Base-by-base conservation (phyloP, 2,888 invertebrate species). In the Brachyptera putata region DNA sequence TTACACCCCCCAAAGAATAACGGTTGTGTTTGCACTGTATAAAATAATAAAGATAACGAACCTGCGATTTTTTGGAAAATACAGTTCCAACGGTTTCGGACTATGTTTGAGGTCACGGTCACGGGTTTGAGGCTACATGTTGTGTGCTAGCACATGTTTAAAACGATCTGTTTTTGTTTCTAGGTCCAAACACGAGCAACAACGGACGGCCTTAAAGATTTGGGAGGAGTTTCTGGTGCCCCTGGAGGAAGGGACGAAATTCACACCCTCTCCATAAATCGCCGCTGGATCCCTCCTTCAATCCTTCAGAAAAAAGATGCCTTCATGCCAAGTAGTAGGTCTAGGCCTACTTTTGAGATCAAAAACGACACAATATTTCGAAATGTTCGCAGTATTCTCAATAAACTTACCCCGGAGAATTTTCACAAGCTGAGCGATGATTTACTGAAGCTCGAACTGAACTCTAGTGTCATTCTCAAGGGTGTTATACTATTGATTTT, bases 401-500 rank as follows among this genome's bases (percentile, higher is more conserved):
- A 98, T 83, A 97, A 97, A 81, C 91, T 98, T 79, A 97, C 97
- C 73, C 97, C 97, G 76, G 97, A 98, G 82, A 97, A 96, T 81
- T 97, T 97, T 84, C 91, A 94, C 82, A 96, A 96, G 87, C 87
- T 98, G 84, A 95, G 95, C 84, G 90, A 95, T 85, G 96, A 96
- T 79, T 83, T 98, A 79, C 86, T 97, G 75, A 89, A 89, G 77
- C 87, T 95, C 77, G 95, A 96, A 78, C 87, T 97, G 72, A 92
- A 94, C 79, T 94, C 95, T 70, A 86, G 89, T 79, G 86, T 87
- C 77, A 91, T 96, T 80, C 87, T 97, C 73, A 94, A 91, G 82
- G 95, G 96, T 77, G 94, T 97, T 73, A 97, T 97, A 80, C 76
- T 84, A 70, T 75, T 86, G 80, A 96, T 97, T 79, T 97, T 97